These are phyloP conservation scores for Eucidaris tribuloides DNA, from an alignment of 35 echinoderm and acorn worm species.

Conservation along the genomic window DNA sequence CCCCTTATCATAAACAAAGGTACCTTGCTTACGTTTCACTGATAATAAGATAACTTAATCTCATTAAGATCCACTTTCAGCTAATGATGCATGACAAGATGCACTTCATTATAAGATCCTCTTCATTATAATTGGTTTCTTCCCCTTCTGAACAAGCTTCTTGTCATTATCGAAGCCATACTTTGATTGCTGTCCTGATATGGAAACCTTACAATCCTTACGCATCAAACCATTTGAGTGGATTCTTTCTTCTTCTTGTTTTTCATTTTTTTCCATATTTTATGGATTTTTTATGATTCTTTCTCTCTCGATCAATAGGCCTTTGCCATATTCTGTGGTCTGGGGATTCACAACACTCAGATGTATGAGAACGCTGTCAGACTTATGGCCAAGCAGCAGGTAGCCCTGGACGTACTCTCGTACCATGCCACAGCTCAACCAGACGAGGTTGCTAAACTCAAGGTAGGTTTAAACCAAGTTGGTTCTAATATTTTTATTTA, in stretches of 20 bases:
- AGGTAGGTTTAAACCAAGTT: too few relatives aligned
- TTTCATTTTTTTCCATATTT: neutral
- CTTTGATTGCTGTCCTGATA: too few relatives aligned
- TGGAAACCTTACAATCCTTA: neutral
- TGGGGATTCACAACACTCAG: conserved; percentile 91
- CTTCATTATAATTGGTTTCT: too few relatives aligned
- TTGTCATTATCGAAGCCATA: too few relatives aligned
- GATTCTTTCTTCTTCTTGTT: neutral
- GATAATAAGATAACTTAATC: too few relatives aligned
- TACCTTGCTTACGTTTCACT: too few relatives aligned
- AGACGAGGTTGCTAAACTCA: conserved; percentile 81
- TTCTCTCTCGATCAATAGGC: conserved; percentile 46
- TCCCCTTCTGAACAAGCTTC: too few relatives aligned
- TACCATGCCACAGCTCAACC: conserved; percentile 84
- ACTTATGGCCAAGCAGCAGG: conserved; percentile 95
- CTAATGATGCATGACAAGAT: too few relatives aligned
- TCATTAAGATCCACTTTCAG: too few relatives aligned
- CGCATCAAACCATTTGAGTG: neutral
- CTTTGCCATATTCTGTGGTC: conserved; percentile 98
- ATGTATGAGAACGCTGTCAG: conserved; percentile 90
- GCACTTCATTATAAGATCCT: too few relatives aligned
- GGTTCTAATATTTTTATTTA: too few relatives aligned
- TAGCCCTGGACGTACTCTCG: conserved; percentile 90
- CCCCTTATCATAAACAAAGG: too few relatives aligned
- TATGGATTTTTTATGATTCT: neutral